Percentiles rank a stretch among this genome's conserved stretches.
phyloP scores from a whole-genome alignment of 1,140 invertebrate species.

The Reticulitermes speratus region DNA sequence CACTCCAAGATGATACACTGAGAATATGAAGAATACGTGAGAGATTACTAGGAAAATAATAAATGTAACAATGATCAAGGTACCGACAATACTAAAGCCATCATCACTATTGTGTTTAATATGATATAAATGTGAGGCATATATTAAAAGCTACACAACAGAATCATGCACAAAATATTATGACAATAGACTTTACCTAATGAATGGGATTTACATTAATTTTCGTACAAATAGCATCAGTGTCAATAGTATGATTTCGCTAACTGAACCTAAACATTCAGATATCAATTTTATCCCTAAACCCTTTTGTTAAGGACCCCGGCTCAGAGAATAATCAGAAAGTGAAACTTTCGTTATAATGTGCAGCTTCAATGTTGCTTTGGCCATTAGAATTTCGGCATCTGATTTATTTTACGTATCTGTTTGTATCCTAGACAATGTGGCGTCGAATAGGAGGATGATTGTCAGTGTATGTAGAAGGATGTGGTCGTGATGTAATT shows the following conservation, averaged over 20 bases:
- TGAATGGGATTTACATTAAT: neutral
- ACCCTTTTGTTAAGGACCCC: neutral
- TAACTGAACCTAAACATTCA: neutral
- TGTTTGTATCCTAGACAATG: no score
- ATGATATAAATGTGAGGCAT: neutral
- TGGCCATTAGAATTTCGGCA: no score
- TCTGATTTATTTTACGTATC: no score
- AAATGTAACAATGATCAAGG: neutral
- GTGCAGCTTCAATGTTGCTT: no score
- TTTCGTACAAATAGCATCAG: neutral
- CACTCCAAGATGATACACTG: neutral
- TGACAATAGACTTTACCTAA: neutral
- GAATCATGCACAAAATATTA: neutral
- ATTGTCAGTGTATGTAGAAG: no score
- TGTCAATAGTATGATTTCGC: neutral
- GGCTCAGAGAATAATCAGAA: neutral
- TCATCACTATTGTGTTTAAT: constrained; percentile 9
- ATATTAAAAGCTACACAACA: neutral
- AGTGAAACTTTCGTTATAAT: no score
- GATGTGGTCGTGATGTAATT: no score
- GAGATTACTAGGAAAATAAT: neutral
- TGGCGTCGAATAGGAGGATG: no score
- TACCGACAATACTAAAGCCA: neutral
- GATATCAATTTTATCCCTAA: neutral
- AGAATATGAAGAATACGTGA: neutral